Evolutionary conservation across 2,888 invertebrate genomes (phyloP), one percentile per base, ranked within the genome.

Genomic region (Drosophila atroscutellata): DNA sequence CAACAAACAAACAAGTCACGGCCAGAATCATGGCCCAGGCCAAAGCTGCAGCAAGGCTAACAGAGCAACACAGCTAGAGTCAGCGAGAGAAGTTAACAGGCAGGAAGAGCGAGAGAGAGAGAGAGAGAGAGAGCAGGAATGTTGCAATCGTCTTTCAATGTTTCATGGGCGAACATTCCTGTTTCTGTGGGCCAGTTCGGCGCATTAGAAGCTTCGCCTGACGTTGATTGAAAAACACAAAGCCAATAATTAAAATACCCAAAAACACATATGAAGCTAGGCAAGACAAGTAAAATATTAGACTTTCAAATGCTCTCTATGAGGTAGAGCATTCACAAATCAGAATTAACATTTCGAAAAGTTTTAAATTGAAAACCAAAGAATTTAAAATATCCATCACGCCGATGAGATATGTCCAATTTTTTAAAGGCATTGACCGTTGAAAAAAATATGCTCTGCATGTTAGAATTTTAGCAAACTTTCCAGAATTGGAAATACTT

Each of bases 1-100:
- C 77, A 78, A 54, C 76, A 80, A 78, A 76, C 86, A 84, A 84
- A 89, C 89, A 83, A 84, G 84, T 84, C 84, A 89, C 86, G 84
- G 83, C 81, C 86, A 83, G 47, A 61, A 66, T 32, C 77, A 66
- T 72, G 66, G 75, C 60, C 73, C 75, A 60, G 56, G 71, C 65
- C 69, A 67, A 61, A 60, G 54, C 61, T 39, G 65, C 82, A 81
- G 83, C 86, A 84, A 84, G 81, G 74, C 78, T 65, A 65, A 57
- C 50, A 61, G 70, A 49, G 56, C 37, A 50, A n/a, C 20, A 32
- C 30, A 47, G 45, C n/a, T n/a, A 54, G 50, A 30, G 55, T 20
- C 32, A 34, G 51, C 49, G 67, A 59, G 55, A 37, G 61, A 32
- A n/a, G 26, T n/a, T 9, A 18, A 49, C 54, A 20, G 30, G 51